These are phyloP conservation scores for Chaetogeoica ovagalla DNA, from an alignment of 2,888 invertebrate genomes.

Conservation along the genomic window DNA sequence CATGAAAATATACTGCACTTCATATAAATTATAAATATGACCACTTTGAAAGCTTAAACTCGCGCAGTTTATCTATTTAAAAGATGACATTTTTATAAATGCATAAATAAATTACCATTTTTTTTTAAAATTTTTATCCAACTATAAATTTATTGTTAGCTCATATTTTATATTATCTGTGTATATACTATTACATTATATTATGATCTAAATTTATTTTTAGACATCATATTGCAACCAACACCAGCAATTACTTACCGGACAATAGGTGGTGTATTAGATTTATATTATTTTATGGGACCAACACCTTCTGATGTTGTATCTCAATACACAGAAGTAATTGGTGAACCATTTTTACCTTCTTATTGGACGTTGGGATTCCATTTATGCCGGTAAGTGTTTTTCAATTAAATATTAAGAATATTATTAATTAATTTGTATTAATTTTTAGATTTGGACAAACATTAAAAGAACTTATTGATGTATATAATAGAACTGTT, in stretches of 20 bases:
- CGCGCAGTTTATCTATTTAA: no score
- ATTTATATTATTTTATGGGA: constrained; percentile 78
- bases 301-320: constrained; percentile 72
- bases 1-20: no score
- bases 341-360: constrained; percentile 79
- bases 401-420: constrained; percentile 48
- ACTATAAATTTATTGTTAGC: not conserved
- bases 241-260: constrained; percentile 81
- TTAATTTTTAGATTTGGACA: constrained; percentile 39
- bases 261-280: constrained; percentile 78
- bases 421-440: constrained; percentile 55
- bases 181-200: not conserved
- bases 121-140: not conserved
- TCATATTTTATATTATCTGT: not conserved
- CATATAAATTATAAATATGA: no score
- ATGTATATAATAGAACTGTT: constrained; percentile 38
- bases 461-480: constrained; percentile 27
- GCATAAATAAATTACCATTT: not conserved
- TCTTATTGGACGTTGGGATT: constrained; percentile 89
- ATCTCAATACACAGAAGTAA: constrained; percentile 69
- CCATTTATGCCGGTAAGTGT: constrained; percentile 73
- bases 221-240: constrained; percentile 80
- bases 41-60: no score
- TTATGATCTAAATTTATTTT: constrained; percentile 49
- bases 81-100: no score